Percentiles rank a stretch among this genome's conserved stretches.
Conservation (phyloP, 2,113 vertebrate species). For the Tonatia bakeri region DNA sequence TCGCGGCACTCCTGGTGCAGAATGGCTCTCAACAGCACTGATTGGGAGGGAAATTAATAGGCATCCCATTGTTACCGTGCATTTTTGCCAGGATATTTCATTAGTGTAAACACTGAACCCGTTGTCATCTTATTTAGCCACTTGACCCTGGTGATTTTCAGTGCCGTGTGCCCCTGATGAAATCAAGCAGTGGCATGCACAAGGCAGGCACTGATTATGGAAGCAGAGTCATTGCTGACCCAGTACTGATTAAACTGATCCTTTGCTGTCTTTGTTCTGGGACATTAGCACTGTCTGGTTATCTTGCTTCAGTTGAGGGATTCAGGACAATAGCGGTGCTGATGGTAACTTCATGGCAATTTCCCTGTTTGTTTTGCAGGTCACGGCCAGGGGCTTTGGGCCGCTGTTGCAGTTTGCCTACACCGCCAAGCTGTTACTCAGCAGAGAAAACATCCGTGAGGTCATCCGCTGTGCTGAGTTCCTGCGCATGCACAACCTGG, state of each 20-base stretch:
- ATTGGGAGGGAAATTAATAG: conserved; percentile 27
- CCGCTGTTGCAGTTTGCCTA: conserved; percentile 99
- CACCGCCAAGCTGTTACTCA: conserved; percentile 98
- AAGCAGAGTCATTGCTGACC: conserved; percentile 75
- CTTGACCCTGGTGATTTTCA: conserved; percentile 37
- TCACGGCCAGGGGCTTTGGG: conserved; percentile 98
- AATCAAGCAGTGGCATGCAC: neutral
- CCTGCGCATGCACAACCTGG: conserved; percentile 98
- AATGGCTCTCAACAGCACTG: neutral
- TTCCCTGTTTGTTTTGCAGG: conserved; percentile 88
- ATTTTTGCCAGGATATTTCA: conserved; percentile 58
- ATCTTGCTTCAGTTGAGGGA: conserved; percentile 80
- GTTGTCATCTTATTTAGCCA: conserved; percentile 34
- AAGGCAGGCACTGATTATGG: conserved; percentile 52
- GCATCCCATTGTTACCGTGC: conserved; percentile 17
- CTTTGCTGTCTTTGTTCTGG: conserved; percentile 82
- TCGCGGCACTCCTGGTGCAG: neutral
- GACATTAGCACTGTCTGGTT: conserved; percentile 81
- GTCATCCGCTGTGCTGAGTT: conserved; percentile 98
- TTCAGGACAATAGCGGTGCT: conserved; percentile 81
- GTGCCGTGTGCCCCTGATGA: conserved; percentile 17
- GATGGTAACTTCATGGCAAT: conserved; percentile 86
- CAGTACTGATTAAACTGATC: conserved; percentile 77
- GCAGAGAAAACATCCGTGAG: conserved; percentile 99
- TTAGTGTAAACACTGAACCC: conserved; percentile 53